Evolutionary conservation across 2,113 vertebrate genomes (phyloP).

Genomic region (Struthio camelus): DNA sequence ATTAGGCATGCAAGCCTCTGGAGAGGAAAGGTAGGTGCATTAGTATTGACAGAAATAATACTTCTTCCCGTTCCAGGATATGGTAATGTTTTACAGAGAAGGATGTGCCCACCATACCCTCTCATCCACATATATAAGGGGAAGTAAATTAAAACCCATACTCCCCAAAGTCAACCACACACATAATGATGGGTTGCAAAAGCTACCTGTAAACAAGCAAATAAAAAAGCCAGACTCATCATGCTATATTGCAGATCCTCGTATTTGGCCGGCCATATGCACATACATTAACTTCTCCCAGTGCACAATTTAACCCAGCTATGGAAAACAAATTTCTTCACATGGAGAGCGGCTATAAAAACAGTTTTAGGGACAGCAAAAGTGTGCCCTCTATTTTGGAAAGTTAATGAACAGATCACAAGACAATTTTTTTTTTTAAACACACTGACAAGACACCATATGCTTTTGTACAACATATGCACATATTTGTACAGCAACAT

Average conservation of each 20-base stretch:
- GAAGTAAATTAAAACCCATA: conserved; percentile 16
- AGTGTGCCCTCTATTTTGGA: background rate
- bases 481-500: background rate
- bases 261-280: background rate
- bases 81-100: background rate
- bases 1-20: background rate
- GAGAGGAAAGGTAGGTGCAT: background rate
- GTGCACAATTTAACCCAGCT: background rate
- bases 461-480: background rate
- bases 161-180: conserved; percentile 1
- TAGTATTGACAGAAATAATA: background rate
- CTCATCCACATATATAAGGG: background rate
- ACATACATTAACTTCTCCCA: background rate
- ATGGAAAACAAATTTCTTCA: background rate
- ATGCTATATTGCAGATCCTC: background rate
- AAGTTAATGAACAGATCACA: background rate
- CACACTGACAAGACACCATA: background rate
- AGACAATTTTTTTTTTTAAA: background rate
- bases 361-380: background rate
- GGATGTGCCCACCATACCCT: fast-evolving
- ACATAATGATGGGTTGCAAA: background rate
- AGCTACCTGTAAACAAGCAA: conserved; percentile 28
- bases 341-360: background rate
- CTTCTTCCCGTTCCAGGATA: background rate
- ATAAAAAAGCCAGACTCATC: conserved; percentile 6